Conservation (phyloP, 2,888 invertebrate genomes). For the Diloba caeruleocephala region DNA sequence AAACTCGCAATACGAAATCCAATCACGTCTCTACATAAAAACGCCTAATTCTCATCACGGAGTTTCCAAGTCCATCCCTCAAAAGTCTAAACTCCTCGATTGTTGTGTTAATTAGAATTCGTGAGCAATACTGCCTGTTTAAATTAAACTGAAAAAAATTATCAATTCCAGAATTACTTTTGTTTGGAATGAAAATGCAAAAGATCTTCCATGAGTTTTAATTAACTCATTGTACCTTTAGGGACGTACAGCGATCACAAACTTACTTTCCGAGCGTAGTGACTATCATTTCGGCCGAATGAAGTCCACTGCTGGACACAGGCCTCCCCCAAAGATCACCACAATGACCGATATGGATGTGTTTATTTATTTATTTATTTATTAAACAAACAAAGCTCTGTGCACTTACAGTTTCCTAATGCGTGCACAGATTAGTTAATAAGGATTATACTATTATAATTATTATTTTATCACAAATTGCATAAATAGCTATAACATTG, state of each 20-base stretch:
- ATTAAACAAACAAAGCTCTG: too few species aligned
- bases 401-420: too few species aligned
- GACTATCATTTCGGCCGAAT: too few species aligned
- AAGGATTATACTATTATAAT: too few species aligned
- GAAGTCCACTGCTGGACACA: too few species aligned
- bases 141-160: conserved; percentile 40
- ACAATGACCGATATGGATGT: too few species aligned
- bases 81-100: conserved; percentile 51
- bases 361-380: too few species aligned
- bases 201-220: conserved; percentile 30
- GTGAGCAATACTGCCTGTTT: conserved; percentile 44
- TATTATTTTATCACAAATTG: too few species aligned
- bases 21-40: conserved; percentile 50
- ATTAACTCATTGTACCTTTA: conserved; percentile 20
- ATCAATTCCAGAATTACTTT: conserved; percentile 42
- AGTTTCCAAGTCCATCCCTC: conserved; percentile 49
- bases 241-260: neutral
- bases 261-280: too few species aligned
- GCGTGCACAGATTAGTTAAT: too few species aligned
- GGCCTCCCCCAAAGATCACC: too few species aligned
- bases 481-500: too few species aligned
- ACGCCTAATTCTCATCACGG: conserved; percentile 54
- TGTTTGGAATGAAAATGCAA: conserved; percentile 33
- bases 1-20: conserved; percentile 43
- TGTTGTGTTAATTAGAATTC: conserved; percentile 58